A percentile compares a stretch with the other conserved stretches of the same genome.
phyloP scores from a whole-genome alignment of 2,797 vertebrate genomes.

The Choloepus didactylus region DNA sequence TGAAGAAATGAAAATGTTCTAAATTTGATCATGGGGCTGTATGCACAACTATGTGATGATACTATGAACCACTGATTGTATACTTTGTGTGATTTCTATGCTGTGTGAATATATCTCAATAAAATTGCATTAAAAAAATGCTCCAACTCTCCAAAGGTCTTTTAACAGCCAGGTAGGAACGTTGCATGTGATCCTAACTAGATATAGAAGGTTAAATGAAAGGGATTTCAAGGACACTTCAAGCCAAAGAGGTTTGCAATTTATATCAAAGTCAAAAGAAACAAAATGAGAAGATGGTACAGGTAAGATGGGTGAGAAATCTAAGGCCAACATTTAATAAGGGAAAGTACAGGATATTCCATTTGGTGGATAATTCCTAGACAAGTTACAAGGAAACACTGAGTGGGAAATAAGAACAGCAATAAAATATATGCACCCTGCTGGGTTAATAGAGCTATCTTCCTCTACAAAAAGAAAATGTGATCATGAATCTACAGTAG shows the following conservation, averaged over 20 bases:
- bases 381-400: constrained; percentile 23
- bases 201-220: neutral
- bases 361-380: neutral
- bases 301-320: constrained; percentile 30
- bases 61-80: too few relatives aligned
- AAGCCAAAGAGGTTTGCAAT: neutral
- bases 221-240: constrained; percentile 50
- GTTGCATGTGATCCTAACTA: neutral
- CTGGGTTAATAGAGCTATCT: neutral
- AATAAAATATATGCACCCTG: neutral
- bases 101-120: too few relatives aligned
- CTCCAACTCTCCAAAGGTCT: neutral
- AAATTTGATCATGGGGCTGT: too few relatives aligned
- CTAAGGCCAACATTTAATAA: neutral
- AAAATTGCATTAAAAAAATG: too few relatives aligned
- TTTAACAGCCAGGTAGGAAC: constrained; percentile 12
- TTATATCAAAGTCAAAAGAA: constrained; percentile 56
- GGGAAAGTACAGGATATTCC: neutral
- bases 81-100: too few relatives aligned
- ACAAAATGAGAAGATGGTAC: constrained; percentile 33
- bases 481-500: neutral
- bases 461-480: neutral
- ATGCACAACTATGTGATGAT: too few relatives aligned
- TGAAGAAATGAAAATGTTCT: too few relatives aligned
- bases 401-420: neutral